phyloP scores from a whole-genome alignment of 2,797 vertebrate species.

The Takifugu rubripes region DNA sequence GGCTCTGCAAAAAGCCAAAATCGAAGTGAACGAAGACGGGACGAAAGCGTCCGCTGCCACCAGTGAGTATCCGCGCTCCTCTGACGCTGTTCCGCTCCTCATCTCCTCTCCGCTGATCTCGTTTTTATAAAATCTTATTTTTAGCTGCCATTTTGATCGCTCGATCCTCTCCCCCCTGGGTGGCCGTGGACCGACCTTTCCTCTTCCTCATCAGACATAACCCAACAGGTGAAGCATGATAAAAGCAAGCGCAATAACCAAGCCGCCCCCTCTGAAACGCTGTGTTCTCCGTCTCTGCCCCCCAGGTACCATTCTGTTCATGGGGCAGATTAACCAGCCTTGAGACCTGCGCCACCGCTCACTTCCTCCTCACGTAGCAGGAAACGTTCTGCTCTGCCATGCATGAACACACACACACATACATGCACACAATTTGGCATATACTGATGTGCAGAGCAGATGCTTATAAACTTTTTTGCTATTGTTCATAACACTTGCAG shows the following conservation, averaged over 20 bases:
- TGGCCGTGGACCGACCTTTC: slow-evolving; percentile 89
- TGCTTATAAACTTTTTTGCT: slow-evolving; percentile 56
- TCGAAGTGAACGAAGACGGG: slow-evolving; percentile 94
- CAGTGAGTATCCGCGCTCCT: slow-evolving; percentile 70
- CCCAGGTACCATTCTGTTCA: slow-evolving; percentile 90
- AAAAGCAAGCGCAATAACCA: neutral
- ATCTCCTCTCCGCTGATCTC: neutral
- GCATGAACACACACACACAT: slow-evolving; percentile 19
- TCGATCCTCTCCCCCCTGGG: slow-evolving; percentile 91
- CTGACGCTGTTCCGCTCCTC: neutral
- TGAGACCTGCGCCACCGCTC: slow-evolving; percentile 49
- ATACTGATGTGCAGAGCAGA: slow-evolving; percentile 57
- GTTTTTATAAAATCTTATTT: slow-evolving; percentile 12
- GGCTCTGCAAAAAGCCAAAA: slow-evolving; percentile 91
- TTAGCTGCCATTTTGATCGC: slow-evolving; percentile 89
- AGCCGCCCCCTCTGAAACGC: neutral
- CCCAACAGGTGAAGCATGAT: slow-evolving; percentile 80
- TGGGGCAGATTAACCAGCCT: slow-evolving; percentile 94
- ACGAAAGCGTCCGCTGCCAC: slow-evolving; percentile 92
- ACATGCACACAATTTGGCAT: slow-evolving; percentile 35
- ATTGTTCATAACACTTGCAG: slow-evolving; percentile 42
- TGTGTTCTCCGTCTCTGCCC: slow-evolving; percentile 15
- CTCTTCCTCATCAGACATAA: slow-evolving; percentile 92
- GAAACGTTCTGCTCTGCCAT: slow-evolving; percentile 25
- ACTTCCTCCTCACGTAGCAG: neutral